Percentiles rank a stretch among this genome's conserved stretches.
Evolutionary conservation across 2,888 invertebrate genomes (phyloP).

Genomic region (Heliconius hortense): DNA sequence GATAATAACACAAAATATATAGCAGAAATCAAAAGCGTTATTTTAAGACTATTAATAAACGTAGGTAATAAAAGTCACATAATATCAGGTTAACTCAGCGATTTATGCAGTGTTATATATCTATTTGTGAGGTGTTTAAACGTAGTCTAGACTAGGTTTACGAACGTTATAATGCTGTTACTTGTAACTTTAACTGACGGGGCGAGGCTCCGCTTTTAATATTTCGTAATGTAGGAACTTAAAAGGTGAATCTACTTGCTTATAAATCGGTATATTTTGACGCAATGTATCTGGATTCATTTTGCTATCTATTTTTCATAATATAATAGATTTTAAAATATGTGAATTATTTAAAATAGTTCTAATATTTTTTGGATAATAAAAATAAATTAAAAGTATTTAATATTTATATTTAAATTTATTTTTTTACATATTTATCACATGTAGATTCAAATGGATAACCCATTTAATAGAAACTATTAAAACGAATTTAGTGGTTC

Average conservation of each 20-base stretch:
- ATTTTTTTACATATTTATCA: no score
- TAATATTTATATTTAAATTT: no score
- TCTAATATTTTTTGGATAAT: no score
- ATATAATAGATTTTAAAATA: no score
- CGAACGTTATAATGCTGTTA: constrained; percentile 50
- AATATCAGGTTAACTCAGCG: constrained; percentile 46
- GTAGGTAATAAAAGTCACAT: constrained; percentile 36
- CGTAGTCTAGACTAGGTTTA: constrained; percentile 53
- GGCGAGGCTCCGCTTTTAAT: constrained; percentile 40
- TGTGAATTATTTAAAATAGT: no score
- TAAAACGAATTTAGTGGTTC: no score
- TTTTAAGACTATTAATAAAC: constrained; percentile 37
- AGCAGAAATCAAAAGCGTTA: constrained; percentile 29
- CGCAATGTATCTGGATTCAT: background rate
- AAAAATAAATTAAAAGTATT: no score
- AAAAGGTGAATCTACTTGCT: constrained; percentile 9
- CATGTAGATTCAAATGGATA: no score
- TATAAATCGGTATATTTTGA: background rate
- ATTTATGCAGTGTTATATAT: constrained; percentile 49
- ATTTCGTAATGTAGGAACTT: constrained; percentile 34
- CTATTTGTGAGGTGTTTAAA: constrained; percentile 52
- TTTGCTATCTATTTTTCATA: background rate
- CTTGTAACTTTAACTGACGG: constrained; percentile 46
- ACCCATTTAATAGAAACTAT: no score
- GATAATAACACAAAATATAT: background rate